Base-by-base conservation (phyloP, 2,888 invertebrate genomes). In the Xestia c-nigrum region DNA sequence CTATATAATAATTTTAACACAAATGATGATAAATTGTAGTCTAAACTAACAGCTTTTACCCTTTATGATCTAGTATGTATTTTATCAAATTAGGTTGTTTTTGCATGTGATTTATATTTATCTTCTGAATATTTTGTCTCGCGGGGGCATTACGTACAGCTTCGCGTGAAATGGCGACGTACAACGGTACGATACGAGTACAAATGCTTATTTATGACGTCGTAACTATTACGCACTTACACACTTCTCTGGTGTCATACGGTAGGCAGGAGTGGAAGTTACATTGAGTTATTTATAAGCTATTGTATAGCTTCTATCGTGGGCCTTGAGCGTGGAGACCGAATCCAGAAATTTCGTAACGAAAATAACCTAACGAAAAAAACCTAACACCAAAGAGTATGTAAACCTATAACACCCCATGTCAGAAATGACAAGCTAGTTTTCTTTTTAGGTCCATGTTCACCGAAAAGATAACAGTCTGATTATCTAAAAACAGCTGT, bases 181-280 rank as follows among this genome's bases (percentile, higher is more conserved):
- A 46, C 61, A 21, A 46, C 24, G 52, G 31, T 52, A 61, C 55
- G 24, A 1, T 57, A 40, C 19, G 59, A 75, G 21, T 38, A n/a
- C n/a, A 59, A 69, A 69, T 55, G 55, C 59, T 63, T 84, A 73
- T 81, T 84, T 81, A 84, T 78, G 72, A 67, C 46, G 69, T 40
- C 59, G 43, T 72, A 69, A 72, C 69, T 61, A 66, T 21, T 38
- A 64, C 50, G 21, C 43, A 66, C 68, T 55, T 55, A 57, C 38
- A 50, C 6, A 10, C 4, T n/a, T 21, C 7, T 43, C 1, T 19
- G 12, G 10, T 40, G 1, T 3, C 0, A 24, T 10, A 74, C 1
- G 21, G 7, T 21, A 50, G 12, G 31, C 7, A 50, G 16, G 12
- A 43, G 31, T 43, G 3, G 14, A 16, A 0, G 14, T 47, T 14